phyloP scores from a whole-genome alignment of 1,140 invertebrate genomes.

The Callitettix versicolor region DNA sequence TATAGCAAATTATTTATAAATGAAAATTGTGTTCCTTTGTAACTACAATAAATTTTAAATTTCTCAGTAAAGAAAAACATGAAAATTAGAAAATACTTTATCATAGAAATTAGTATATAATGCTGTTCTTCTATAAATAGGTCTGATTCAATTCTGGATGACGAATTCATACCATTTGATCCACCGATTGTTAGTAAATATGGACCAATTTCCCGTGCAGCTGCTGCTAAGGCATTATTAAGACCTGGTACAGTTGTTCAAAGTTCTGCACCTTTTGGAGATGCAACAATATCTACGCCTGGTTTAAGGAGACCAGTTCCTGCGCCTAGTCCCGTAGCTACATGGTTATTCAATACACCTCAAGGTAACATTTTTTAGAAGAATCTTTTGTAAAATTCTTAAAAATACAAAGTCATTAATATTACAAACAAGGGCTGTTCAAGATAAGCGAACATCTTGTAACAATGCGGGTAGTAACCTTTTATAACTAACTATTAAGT shows the following conservation, averaged over 20 bases:
- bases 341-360: slow-evolving; percentile 17
- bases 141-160: slow-evolving; percentile 35
- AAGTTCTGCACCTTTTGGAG: slow-evolving; percentile 6
- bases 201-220: slow-evolving; percentile 66
- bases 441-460: too few relatives aligned
- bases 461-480: too few relatives aligned
- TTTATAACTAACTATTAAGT: too few relatives aligned
- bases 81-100: too few relatives aligned
- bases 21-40: too few relatives aligned
- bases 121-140: not conserved
- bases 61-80: too few relatives aligned
- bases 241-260: not conserved
- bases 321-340: slow-evolving; percentile 38
- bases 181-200: slow-evolving; percentile 59
- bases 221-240: slow-evolving; percentile 33
- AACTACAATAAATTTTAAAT: too few relatives aligned
- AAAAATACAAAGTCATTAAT: too few relatives aligned
- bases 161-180: slow-evolving; percentile 65
- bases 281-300: slow-evolving; percentile 4
- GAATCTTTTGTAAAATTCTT: too few relatives aligned
- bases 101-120: too few relatives aligned
- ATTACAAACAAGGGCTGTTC: too few relatives aligned
- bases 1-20: too few relatives aligned
- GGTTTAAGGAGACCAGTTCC: slow-evolving; percentile 39
- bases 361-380: slow-evolving; percentile 36